phyloP scores from a whole-genome alignment of 2,113 vertebrate genomes.

The Tetraodon nigroviridis region DNA sequence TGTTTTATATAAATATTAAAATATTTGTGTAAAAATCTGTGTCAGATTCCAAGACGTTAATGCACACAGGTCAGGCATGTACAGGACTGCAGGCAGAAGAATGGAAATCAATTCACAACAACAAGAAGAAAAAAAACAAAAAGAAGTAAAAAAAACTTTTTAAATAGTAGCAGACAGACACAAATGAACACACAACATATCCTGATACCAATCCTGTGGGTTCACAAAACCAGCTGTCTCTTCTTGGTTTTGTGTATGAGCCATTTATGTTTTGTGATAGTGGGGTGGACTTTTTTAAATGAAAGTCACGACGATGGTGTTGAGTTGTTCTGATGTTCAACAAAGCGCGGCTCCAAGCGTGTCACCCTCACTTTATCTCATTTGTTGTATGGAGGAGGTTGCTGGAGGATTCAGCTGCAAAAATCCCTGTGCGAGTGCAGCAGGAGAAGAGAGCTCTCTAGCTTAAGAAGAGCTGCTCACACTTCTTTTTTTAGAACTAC shows the following conservation, averaged over 20 bases:
- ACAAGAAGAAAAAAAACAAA: not conserved
- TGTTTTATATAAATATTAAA: not conserved
- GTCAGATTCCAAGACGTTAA: conserved; percentile 19
- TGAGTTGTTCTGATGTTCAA: conserved; percentile 29
- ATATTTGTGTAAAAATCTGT: conserved; percentile 4
- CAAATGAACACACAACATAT: conserved; percentile 35
- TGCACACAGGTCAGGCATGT: conserved; percentile 3
- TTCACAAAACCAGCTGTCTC: conserved; percentile 35
- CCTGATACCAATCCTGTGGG: conserved; percentile 20
- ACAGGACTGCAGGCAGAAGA: conserved; percentile 1
- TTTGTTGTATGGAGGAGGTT: conserved; percentile 21
- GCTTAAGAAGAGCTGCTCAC: conserved; percentile 27
- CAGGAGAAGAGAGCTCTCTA: conserved; percentile 6
- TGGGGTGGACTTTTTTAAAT: conserved; percentile 27
- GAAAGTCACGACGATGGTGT: conserved; percentile 1
- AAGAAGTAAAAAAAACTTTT: not conserved
- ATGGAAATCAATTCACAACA: not conserved
- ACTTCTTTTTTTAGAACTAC: conserved; percentile 17
- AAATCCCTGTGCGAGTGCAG: conserved; percentile 10
- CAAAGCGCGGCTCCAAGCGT: conserved; percentile 26
- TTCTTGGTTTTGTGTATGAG: conserved; percentile 20
- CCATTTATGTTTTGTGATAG: conserved; percentile 19
- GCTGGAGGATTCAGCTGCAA: conserved; percentile 17
- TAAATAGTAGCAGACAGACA: not conserved
- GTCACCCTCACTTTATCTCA: conserved; percentile 44